Conservation (phyloP, 2,113 vertebrate species). For the Mesoclemmys tuberculata region DNA sequence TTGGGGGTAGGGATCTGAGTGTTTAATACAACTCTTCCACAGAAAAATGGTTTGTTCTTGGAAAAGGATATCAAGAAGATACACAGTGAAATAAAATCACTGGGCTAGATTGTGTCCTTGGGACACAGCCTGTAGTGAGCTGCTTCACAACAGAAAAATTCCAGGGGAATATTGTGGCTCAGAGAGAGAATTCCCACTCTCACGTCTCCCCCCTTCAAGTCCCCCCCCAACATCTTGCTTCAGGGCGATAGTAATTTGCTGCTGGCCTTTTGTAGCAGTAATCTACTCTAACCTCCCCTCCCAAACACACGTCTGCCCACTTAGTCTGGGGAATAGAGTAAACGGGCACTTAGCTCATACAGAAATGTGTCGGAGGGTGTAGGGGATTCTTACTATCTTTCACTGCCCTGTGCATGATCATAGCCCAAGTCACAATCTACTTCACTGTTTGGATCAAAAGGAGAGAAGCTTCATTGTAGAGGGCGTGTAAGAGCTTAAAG, state of each 20-base stretch:
- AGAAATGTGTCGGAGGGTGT: neutral
- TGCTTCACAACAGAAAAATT: rapidly evolving
- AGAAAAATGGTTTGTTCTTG: neutral
- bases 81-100: neutral
- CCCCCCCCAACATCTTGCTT: neutral
- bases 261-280: neutral
- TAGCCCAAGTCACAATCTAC: neutral
- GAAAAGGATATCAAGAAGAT: neutral
- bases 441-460: neutral
- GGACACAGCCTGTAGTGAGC: neutral
- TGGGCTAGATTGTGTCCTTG: neutral
- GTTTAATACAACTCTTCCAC: neutral
- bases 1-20: no score
- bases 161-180: neutral
- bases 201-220: no score
- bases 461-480: conserved; percentile 1
- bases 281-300: neutral
- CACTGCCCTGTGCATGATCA: neutral
- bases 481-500: neutral
- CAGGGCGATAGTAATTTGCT: neutral
- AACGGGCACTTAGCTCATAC: neutral
- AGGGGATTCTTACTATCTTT: neutral
- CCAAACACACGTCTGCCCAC: no score
- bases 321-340: neutral
- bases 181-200: neutral